A percentile compares a stretch with the other conserved stretches of the same genome.
Conservation (phyloP, 2,797 vertebrate genomes). For the Trachurus trachurus region DNA sequence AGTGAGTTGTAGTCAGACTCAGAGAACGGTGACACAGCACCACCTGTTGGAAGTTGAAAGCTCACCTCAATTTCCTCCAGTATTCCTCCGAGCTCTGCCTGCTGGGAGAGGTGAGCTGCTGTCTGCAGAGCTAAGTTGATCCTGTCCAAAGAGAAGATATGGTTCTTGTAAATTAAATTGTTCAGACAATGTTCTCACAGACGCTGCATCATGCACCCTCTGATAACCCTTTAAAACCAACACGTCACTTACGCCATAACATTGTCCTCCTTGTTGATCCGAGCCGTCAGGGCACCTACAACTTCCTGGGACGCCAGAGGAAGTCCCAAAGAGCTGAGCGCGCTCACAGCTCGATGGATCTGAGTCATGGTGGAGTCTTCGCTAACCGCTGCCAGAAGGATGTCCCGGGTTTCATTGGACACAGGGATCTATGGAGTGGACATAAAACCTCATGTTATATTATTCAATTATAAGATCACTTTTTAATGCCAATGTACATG, state of each 20-base stretch:
- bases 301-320: constrained; percentile 95
- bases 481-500: background rate
- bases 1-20: accelerated
- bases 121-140: constrained; percentile 94
- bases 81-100: constrained; percentile 93
- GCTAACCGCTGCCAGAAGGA: constrained; percentile 94
- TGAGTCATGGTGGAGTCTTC: constrained; percentile 94
- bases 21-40: constrained; percentile 41
- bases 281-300: constrained; percentile 90
- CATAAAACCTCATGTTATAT: background rate
- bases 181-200: background rate
- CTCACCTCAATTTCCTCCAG: constrained; percentile 98
- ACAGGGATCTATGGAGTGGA: constrained; percentile 87
- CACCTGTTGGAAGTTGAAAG: constrained; percentile 62
- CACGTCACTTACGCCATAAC: constrained; percentile 91
- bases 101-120: constrained; percentile 93
- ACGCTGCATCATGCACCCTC: too few relatives aligned
- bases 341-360: constrained; percentile 94
- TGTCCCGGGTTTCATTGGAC: constrained; percentile 96
- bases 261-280: constrained; percentile 96
- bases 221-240: background rate
- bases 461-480: background rate
- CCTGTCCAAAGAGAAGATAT: constrained; percentile 78
- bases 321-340: constrained; percentile 92
- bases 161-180: background rate